phyloP scores from a whole-genome alignment of 2,797 vertebrate species.

The Toxotes lorentzi region DNA sequence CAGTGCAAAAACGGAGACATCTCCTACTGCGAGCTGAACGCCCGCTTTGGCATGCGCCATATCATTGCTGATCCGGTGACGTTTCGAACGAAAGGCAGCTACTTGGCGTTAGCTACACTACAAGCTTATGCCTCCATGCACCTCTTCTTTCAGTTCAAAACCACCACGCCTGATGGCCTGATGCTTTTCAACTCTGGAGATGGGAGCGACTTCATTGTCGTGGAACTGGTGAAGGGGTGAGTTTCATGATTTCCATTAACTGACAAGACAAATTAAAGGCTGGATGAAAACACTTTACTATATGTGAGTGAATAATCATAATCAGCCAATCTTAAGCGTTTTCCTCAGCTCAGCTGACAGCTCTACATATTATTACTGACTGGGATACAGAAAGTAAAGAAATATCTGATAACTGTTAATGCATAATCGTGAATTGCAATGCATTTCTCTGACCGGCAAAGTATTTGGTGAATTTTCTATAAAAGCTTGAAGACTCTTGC shows the following conservation, averaged over 20 bases:
- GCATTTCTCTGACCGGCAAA: slow-evolving; percentile 1
- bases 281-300: slow-evolving; percentile 23
- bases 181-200: slow-evolving; percentile 96
- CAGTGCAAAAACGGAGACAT: slow-evolving; percentile 96
- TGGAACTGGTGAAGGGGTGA: slow-evolving; percentile 97
- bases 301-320: slow-evolving; percentile 20
- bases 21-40: slow-evolving; percentile 95
- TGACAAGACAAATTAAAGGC: slow-evolving; percentile 19
- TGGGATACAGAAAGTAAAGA: slow-evolving; percentile 14
- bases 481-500: slow-evolving; percentile 9
- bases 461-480: not conserved
- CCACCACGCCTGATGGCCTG: slow-evolving; percentile 92
- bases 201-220: slow-evolving; percentile 95
- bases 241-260: slow-evolving; percentile 45
- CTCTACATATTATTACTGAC: not conserved
- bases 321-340: slow-evolving; percentile 29
- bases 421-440: slow-evolving; percentile 7
- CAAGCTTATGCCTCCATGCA: slow-evolving; percentile 96
- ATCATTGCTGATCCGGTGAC: slow-evolving; percentile 95
- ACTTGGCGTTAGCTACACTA: slow-evolving; percentile 91
- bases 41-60: slow-evolving; percentile 93
- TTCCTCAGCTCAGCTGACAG: slow-evolving; percentile 24
- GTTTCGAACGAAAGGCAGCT: slow-evolving; percentile 91
- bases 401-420: slow-evolving; percentile 1
- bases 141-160: slow-evolving; percentile 98